Base-by-base conservation (phyloP, 2,888 invertebrate genomes). In the Phortica okadai region DNA sequence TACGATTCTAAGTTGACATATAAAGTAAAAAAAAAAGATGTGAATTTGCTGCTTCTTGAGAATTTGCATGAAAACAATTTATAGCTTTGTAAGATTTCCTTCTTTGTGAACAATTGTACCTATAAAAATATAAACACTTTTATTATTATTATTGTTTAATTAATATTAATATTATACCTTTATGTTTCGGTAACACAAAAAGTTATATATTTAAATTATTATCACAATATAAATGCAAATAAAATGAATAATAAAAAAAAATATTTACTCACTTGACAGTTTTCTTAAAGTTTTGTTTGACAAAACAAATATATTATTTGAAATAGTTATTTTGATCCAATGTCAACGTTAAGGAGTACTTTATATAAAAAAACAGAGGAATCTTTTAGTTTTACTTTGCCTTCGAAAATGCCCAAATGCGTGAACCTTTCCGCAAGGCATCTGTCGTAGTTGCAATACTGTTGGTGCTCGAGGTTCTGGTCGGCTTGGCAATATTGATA, bases 91-190 rank as follows among this genome's bases (percentile, higher is more conserved):
- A 88, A 88, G 88, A 86, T 86, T 86, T 86, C 87, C 85, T 86
- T 86, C 87, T 87, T 88, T 83, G 89, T 88, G 83, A 86, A 86
- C 88, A 88, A 86, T 84, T 86, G 86, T 86, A 86, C 86, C 86
- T 86, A 87, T 80, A 33, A 33, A 33, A 33, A 81, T 88, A 74
- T 73, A 84, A 84, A 85, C 80, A 88, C 87, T 80, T 72, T 56
- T 70, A 50, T 70, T 72, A 72, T 41, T 72, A 72, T 56, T 25
- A 72, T 72, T 72, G 54, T 33, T 72, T 21, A 16, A 70, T 50
- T 72, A 72, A 21, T 70, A 70, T 56, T 72, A 45, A 33, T 72
- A 72, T 72, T 14, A 33, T 56, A 72, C 21, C n/a, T 72, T 72
- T 72, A 56, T 72, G 70, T 72, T 72, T 72, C 21, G 45, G 56